Evolutionary conservation across 2,888 invertebrate genomes (phyloP), one percentile per base, ranked within the genome.

Genomic region (Caenorhabditis virilis): DNA sequence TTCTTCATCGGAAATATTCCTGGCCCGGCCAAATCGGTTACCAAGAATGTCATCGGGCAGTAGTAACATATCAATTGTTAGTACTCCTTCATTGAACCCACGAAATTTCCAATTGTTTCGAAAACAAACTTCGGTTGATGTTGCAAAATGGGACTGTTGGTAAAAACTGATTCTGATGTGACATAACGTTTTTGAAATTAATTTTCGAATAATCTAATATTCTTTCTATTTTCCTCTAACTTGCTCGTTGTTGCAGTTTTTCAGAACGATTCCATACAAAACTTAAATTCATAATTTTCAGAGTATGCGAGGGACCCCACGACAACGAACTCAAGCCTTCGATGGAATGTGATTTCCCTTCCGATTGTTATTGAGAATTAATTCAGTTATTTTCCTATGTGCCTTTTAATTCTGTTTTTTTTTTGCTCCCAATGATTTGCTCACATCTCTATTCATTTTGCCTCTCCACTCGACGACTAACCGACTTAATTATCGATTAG

Each of bases 311-410:
- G 95, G 94, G 51, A 91, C 94, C 58, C 92, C 95, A 1, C 92
- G 91, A 86, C 91, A 93, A 22, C 87, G 95, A 64, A 93, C 95
- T 49, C 93, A 94, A 50, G 93, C 94, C 87, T 97, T 95, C 84
- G 95, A 97, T 85, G 95, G 95, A 83, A 88, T 95, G 77, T 95
- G 87, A 84, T 51, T 48, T 15, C 6, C 16, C 7, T 13, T 13
- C 30, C 7, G 30, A 13, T 9, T 30, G 13, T 30, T 30, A 9
- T 30, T 30, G 13, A 13, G 30, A 30, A 30, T n/a, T n/a, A n/a
- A n/a, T n/a, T n/a, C n/a, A n/a, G n/a, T n/a, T n/a, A n/a, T n/a
- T n/a, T n/a, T n/a, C n/a, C n/a, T n/a, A n/a, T n/a, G n/a, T n/a
- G n/a, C n/a, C n/a, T n/a, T n/a, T n/a, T n/a, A n/a, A n/a, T n/a